These are phyloP conservation scores for Pinctada fucata DNA, from an alignment of 2,888 invertebrate species.

Conservation along the genomic window DNA sequence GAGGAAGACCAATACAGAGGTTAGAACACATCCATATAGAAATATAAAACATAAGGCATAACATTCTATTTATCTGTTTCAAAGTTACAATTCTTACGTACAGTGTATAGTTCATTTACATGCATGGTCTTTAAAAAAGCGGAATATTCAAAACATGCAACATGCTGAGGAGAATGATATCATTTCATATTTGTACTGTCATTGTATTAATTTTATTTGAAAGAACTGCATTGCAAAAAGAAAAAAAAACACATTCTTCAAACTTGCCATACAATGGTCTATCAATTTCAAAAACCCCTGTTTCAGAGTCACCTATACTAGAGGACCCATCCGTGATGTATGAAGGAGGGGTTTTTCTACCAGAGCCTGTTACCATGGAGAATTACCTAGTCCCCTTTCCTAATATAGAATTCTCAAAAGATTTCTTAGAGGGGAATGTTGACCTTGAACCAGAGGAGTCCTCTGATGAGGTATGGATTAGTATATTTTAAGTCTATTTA, in stretches of 20 bases:
- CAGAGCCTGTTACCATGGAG: constrained; percentile 65
- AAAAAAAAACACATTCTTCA: no score
- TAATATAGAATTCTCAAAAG: constrained; percentile 69
- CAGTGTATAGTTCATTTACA: no score
- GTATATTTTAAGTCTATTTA: background rate
- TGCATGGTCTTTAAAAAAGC: no score
- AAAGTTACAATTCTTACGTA: background rate
- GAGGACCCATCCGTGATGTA: constrained; percentile 70
- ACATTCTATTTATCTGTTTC: no score
- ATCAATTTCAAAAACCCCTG: no score
- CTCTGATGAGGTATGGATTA: constrained; percentile 39
- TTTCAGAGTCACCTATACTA: constrained; percentile 68
- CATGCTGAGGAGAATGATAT: no score
- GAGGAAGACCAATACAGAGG: constrained; percentile 67
- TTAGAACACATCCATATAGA: constrained; percentile 22
- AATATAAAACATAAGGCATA: no score
- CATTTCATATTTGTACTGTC: no score
- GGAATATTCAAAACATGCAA: no score
- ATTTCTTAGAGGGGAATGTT: constrained; percentile 69
- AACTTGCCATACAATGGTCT: no score
- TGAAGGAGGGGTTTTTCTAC: constrained; percentile 65
- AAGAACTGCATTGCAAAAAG: no score
- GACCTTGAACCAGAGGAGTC: constrained; percentile 50
- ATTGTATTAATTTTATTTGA: no score
- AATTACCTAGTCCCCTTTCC: constrained; percentile 65